Conservation (phyloP, 2,113 vertebrate species). For the Poecile atricapillus region DNA sequence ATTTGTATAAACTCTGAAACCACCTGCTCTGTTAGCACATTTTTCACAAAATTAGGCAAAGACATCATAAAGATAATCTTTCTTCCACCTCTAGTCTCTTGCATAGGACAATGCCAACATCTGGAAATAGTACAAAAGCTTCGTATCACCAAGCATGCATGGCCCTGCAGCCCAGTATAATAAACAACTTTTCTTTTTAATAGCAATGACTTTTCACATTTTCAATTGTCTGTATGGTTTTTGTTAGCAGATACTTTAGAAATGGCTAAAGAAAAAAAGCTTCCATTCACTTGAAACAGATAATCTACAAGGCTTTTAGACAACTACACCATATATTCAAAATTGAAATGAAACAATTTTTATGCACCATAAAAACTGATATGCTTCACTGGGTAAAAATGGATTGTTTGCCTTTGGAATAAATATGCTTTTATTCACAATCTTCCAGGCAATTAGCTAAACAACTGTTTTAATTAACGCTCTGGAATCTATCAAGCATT, state of each 20-base stretch:
- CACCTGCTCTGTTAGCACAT: background rate
- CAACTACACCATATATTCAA: background rate
- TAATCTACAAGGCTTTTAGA: constrained; percentile 6
- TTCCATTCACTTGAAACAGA: background rate
- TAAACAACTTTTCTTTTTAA: background rate
- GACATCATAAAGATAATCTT: background rate
- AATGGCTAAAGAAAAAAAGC: background rate
- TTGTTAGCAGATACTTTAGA: background rate
- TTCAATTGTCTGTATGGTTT: background rate
- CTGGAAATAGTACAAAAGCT: background rate
- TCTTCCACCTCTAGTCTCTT: background rate
- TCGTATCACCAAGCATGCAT: background rate
- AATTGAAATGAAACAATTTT: constrained; percentile 42
- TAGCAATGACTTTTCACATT: background rate
- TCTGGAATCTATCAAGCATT: constrained; percentile 34
- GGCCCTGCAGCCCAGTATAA: background rate
- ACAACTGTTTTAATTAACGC: constrained; percentile 55
- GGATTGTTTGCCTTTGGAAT: constrained; percentile 54
- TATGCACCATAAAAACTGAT: constrained; percentile 29
- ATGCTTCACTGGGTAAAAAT: constrained; percentile 45
- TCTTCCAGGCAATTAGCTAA: constrained; percentile 60
- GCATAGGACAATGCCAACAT: background rate
- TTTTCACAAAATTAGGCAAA: background rate
- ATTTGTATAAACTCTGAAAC: background rate
- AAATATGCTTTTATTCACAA: constrained; percentile 53